Evolutionary conservation across 2,888 invertebrate genomes (phyloP).

Genomic region (Lithophane leautieri): DNA sequence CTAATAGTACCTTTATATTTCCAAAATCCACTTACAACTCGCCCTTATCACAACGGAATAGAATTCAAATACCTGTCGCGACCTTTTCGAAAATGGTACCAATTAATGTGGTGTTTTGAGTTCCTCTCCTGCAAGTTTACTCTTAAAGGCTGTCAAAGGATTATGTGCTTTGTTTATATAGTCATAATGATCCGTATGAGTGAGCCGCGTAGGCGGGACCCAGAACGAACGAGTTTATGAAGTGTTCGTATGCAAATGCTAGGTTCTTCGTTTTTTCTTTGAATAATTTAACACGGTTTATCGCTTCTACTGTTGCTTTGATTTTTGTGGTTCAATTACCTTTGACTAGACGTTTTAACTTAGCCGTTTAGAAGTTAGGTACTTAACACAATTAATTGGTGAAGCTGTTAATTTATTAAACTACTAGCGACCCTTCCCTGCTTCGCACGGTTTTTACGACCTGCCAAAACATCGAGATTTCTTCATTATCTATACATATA

Average conservation of each 20-base stretch:
- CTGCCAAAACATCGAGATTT: not conserved
- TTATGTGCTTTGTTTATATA: constrained; percentile 79
- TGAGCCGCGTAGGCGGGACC: constrained; percentile 73
- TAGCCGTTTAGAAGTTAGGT: constrained; percentile 13
- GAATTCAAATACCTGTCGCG: constrained; percentile 46
- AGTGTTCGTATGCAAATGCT: constrained; percentile 82
- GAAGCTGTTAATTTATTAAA: not conserved
- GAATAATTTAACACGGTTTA: constrained; percentile 70
- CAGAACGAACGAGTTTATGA: constrained; percentile 78
- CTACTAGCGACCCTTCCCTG: not conserved
- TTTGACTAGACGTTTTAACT: constrained; percentile 5
- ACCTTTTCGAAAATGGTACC: constrained; percentile 45
- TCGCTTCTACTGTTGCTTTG: constrained; percentile 66
- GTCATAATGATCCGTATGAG: constrained; percentile 71
- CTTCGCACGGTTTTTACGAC: not conserved
- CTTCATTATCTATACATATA: too few relatives aligned
- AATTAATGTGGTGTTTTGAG: constrained; percentile 71
- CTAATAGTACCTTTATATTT: constrained; percentile 45
- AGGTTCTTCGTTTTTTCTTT: constrained; percentile 70
- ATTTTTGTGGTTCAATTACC: constrained; percentile 54
- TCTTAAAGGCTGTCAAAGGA: constrained; percentile 72
- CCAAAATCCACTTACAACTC: constrained; percentile 44
- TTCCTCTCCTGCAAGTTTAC: constrained; percentile 77
- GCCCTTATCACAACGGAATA: constrained; percentile 59
- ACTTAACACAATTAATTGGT: not conserved